Evolutionary conservation across 2,797 vertebrate genomes (phyloP).

Genomic region (Labeo calbasu): DNA sequence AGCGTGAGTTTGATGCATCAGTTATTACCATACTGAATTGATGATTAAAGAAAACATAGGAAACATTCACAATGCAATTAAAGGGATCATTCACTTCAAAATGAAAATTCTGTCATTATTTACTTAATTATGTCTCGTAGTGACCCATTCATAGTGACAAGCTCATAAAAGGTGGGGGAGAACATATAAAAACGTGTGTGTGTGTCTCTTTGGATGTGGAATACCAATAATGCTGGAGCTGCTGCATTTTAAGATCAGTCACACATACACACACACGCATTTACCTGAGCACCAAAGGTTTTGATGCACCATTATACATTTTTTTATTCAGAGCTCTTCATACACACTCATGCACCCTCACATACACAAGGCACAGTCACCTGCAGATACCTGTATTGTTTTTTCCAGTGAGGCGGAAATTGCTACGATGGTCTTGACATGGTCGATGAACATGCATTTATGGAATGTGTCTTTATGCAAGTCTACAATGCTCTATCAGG

Average conservation of each 20-base stretch:
- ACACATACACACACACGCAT: not conserved
- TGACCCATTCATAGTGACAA: not conserved
- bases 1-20: not conserved
- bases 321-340: not conserved
- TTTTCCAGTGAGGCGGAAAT: constrained; percentile 38
- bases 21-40: not conserved
- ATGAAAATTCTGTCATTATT: not conserved
- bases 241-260: not conserved
- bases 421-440: constrained; percentile 34
- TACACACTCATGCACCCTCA: not conserved
- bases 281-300: not conserved
- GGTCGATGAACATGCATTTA: constrained; percentile 26
- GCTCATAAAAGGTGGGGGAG: not conserved
- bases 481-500: constrained; percentile 23
- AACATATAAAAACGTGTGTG: not conserved
- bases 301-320: not conserved
- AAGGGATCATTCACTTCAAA: not conserved
- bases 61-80: not conserved
- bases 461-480: constrained; percentile 31
- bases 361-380: not conserved
- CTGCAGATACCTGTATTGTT: constrained; percentile 31
- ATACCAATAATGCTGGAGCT: not conserved
- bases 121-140: not conserved
- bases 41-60: not conserved
- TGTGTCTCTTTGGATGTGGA: not conserved